phyloP scores from a whole-genome alignment of 2,113 vertebrate genomes.

The Dasyurus viverrinus region DNA sequence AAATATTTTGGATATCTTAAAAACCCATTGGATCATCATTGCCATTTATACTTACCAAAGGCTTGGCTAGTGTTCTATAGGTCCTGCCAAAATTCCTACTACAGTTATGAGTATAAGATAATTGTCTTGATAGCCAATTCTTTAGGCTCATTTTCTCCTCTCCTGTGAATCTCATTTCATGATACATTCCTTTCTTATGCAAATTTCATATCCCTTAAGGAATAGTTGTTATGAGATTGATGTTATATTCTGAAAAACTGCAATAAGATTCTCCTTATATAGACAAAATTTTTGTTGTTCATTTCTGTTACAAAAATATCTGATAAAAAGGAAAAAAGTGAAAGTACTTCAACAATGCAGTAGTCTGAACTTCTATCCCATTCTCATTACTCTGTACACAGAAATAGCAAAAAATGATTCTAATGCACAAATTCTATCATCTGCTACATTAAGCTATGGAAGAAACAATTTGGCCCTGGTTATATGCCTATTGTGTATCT shows the following conservation, averaged over 20 bases:
- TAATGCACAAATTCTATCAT: neutral
- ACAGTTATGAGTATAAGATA: neutral
- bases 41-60: neutral
- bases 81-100: constrained; percentile 3
- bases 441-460: constrained; percentile 48
- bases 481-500: neutral
- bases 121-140: neutral
- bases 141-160: neutral
- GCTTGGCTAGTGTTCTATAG: neutral
- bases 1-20: constrained; percentile 24
- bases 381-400: constrained; percentile 3
- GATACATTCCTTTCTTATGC: neutral
- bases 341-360: constrained; percentile 41
- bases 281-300: constrained; percentile 27
- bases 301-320: constrained; percentile 22
- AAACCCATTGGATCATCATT: neutral
- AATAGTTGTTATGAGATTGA: neutral
- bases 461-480: constrained; percentile 40
- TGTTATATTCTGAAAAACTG: neutral
- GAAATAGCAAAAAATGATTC: constrained; percentile 34
- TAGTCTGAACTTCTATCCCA: neutral
- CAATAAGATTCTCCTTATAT: constrained; percentile 26
- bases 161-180: neutral
- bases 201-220: neutral
- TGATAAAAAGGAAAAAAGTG: constrained; percentile 2